Conservation (phyloP, 2,797 vertebrate species). For the Sebastes taczanowskii region DNA sequence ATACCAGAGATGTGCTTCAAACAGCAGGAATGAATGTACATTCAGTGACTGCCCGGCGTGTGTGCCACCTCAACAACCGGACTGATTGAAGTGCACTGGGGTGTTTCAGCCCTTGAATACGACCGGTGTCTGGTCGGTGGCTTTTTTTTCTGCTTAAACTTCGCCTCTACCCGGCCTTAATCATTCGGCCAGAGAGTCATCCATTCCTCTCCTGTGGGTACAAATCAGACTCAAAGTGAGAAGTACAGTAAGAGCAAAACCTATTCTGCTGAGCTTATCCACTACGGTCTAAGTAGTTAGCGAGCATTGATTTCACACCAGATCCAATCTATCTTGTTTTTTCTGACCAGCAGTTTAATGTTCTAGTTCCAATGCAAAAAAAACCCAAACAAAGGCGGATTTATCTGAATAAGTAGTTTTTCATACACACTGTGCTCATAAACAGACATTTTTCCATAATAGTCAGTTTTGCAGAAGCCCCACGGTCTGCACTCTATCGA, state of each 20-base stretch:
- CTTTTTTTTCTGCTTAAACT: slow-evolving; percentile 62
- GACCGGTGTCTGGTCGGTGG: slow-evolving; percentile 45
- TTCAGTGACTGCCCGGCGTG: slow-evolving; percentile 38
- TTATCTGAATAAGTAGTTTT: slow-evolving; percentile 21
- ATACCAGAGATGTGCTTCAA: slow-evolving; percentile 44
- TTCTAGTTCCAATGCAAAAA: slow-evolving; percentile 18
- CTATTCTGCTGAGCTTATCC: slow-evolving; percentile 68
- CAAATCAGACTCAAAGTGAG: slow-evolving; percentile 73
- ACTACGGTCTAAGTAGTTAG: slow-evolving; percentile 57
- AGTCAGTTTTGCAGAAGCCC: slow-evolving; percentile 26
- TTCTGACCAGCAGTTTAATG: slow-evolving; percentile 31
- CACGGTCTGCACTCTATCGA: slow-evolving; percentile 47
- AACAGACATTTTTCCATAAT: slow-evolving; percentile 24
- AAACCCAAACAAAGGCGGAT: not conserved
- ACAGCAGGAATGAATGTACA: slow-evolving; percentile 58
- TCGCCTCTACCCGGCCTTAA: slow-evolving; percentile 58
- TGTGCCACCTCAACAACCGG: slow-evolving; percentile 60
- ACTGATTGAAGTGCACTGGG: slow-evolving; percentile 79
- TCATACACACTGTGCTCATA: not conserved
- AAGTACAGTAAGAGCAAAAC: slow-evolving; percentile 67
- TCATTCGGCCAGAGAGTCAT: slow-evolving; percentile 70
- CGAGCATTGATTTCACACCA: slow-evolving; percentile 63
- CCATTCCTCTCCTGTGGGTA: slow-evolving; percentile 64
- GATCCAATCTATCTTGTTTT: slow-evolving; percentile 51
- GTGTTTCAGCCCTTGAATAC: slow-evolving; percentile 72